Base-by-base conservation (phyloP, 2,797 vertebrate species). In the Astyanax mexicanus region DNA sequence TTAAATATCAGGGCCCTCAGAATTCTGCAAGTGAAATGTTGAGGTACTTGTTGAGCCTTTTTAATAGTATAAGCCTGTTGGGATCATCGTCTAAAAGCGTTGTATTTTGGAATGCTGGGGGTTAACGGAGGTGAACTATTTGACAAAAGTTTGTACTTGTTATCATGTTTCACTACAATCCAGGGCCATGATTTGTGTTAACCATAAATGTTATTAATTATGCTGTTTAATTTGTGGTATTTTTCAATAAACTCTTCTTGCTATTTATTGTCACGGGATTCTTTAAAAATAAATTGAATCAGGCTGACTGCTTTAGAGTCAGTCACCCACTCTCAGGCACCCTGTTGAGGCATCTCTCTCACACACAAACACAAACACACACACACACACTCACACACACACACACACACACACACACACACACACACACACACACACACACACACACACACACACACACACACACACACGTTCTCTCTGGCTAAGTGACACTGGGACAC, bases 251-350 rank as follows among this genome's bases (percentile, higher is more conserved):
- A 11, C 9, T 27, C 21, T 54, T 27, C 57, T 6, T 17, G 7
- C 57, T 57, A 58, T n/a, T 7, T 35, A 35, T 32, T 32, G 52
- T 27, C 29, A 54, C 23, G 29, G 9, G 27, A 15, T 5, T 55
- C 27, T 32, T 12, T 57, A 32, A 10, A 54, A 4, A 12, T 25
- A 5, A 32, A 32, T 12, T 54, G 11, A 25, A 27, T 54, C 21
- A 12, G 21, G 5, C 13, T 32, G 27, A 57, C 29, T 13, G 27
- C 15, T 35, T 13, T 35, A 8, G 55, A 58, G 55, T 35, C 27
- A 58, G 27, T 58, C 55, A 58, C 13, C 12, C 55, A 58, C 13
- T 32, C 29, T 17, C 55, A 58, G 15, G 27, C 55, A 58, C 55
- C 54, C 55, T 58, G 9, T 27, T 58, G 32, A 58, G 15, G 1